A percentile compares a stretch with the other conserved stretches of the same genome.
Evolutionary conservation across 1,140 invertebrate species (phyloP).

Genomic region (Andrena cerasifolii): DNA sequence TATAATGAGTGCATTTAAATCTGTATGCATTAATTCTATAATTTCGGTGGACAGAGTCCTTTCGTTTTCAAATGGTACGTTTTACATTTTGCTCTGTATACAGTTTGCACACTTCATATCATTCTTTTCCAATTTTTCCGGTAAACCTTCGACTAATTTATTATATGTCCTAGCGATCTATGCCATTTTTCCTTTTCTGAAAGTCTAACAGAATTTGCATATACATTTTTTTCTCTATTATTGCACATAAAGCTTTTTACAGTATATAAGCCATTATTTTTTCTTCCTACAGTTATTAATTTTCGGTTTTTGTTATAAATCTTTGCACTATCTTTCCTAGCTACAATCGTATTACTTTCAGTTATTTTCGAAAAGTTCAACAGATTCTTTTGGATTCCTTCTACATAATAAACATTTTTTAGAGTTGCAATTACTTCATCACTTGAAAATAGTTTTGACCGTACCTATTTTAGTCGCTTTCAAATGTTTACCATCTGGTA

Average conservation of each 20-base stretch:
- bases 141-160: conserved; percentile 43
- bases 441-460: too few relatives aligned
- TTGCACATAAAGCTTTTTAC: too few relatives aligned
- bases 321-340: too few relatives aligned
- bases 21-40: conserved; percentile 36
- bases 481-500: conserved; percentile 48
- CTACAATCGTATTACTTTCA: too few relatives aligned
- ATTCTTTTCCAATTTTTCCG: conserved; percentile 25
- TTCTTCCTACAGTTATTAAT: too few relatives aligned
- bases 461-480: conserved; percentile 51
- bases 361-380: conserved; percentile 33
- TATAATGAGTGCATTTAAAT: conserved; percentile 33
- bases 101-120: conserved; percentile 30
- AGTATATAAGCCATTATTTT: too few relatives aligned
- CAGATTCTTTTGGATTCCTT: conserved; percentile 45
- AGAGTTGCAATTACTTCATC: too few relatives aligned
- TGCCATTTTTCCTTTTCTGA: conserved; percentile 51
- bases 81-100: conserved; percentile 41
- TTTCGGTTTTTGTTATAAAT: too few relatives aligned
- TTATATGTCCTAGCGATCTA: conserved; percentile 41
- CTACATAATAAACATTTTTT: conserved; percentile 21
- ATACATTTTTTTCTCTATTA: neutral
- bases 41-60: conserved; percentile 21
- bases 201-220: neutral
- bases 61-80: conserved; percentile 29